These are phyloP conservation scores for Euplexia lucipara DNA, from an alignment of 2,888 invertebrate genomes.

Conservation along the genomic window DNA sequence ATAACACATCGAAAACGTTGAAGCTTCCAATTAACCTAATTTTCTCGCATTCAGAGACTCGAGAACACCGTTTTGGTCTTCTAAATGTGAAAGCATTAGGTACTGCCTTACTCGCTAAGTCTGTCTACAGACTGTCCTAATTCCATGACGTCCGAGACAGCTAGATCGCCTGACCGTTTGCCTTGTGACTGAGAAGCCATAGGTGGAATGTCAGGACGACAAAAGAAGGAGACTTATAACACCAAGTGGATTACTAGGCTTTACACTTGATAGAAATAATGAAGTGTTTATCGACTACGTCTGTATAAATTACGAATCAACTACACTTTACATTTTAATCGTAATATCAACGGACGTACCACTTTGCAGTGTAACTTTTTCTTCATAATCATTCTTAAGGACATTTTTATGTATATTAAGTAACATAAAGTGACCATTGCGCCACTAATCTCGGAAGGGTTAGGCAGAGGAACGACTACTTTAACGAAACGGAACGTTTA, in stretches of 20 bases:
- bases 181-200: slow-evolving; percentile 38
- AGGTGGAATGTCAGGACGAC: slow-evolving; percentile 9
- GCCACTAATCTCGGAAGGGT: too few relatives aligned
- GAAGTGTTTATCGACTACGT: neutral
- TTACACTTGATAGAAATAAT: neutral
- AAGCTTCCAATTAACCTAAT: neutral
- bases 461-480: too few relatives aligned
- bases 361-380: too few relatives aligned
- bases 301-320: neutral
- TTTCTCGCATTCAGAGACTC: neutral
- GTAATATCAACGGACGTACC: too few relatives aligned
- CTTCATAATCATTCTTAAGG: too few relatives aligned
- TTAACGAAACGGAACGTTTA: too few relatives aligned
- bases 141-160: neutral
- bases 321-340: neutral
- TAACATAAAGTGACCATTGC: too few relatives aligned
- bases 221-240: neutral
- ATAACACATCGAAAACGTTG: too few relatives aligned
- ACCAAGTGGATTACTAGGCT: slow-evolving; percentile 12
- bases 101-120: slow-evolving; percentile 7
- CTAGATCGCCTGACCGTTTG: neutral
- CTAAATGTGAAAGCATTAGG: neutral
- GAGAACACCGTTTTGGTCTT: neutral
- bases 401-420: too few relatives aligned
- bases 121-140: slow-evolving; percentile 20